These are phyloP conservation scores for Rhinopomastus cyanomelas DNA, from an alignment of 2,113 vertebrate species.

Conservation along the genomic window DNA sequence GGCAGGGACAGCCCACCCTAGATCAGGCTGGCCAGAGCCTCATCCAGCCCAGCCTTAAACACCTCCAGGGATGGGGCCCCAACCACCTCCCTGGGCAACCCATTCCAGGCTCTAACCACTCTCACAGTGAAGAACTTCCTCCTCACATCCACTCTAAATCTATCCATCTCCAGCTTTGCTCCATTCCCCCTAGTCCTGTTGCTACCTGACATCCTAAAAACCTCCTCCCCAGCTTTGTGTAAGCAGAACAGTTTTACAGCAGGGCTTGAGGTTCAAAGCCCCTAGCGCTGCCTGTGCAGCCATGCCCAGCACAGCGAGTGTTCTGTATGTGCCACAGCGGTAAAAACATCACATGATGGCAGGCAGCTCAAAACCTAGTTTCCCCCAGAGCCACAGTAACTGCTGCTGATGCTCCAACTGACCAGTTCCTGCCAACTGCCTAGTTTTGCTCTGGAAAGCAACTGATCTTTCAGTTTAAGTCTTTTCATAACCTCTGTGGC, in stretches of 20 bases:
- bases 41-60: no score
- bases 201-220: no score
- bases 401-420: neutral
- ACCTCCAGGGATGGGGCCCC: no score
- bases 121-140: no score
- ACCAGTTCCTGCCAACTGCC: neutral
- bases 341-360: fast-evolving
- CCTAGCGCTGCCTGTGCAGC: neutral
- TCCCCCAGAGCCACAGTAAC: neutral
- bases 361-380: neutral
- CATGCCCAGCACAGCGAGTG: fast-evolving
- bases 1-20: no score
- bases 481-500: neutral
- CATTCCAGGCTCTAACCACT: no score
- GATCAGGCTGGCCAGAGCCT: no score
- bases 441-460: neutral
- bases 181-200: no score
- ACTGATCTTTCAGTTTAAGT: neutral
- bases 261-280: neutral
- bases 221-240: no score
- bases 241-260: neutral
- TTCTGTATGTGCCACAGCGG: neutral
- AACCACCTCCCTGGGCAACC: no score
- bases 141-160: no score
- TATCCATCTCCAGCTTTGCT: no score